A percentile compares a stretch with the other conserved stretches of the same genome.
Evolutionary conservation across 2,113 vertebrate species (phyloP).

Genomic region (Colius striatus): DNA sequence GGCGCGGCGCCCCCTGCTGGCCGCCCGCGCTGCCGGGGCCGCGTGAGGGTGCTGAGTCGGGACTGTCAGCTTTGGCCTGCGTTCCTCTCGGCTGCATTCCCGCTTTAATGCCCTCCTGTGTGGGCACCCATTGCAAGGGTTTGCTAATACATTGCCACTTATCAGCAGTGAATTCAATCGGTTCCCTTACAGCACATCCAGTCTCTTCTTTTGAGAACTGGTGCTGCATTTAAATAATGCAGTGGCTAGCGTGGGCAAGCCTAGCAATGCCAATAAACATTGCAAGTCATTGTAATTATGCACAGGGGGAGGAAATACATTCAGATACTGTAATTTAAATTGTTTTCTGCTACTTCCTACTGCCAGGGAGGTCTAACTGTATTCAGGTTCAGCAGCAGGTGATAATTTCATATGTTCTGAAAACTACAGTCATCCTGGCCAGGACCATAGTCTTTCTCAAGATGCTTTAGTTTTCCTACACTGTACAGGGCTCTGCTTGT

Average conservation of each 20-base stretch:
- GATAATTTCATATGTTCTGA: background rate
- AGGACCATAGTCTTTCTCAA: background rate
- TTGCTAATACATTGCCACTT: background rate
- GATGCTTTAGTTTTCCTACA: background rate
- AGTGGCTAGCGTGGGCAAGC: background rate
- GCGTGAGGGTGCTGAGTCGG: too few species aligned
- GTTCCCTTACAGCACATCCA: background rate
- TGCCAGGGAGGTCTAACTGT: background rate
- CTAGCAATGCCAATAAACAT: background rate
- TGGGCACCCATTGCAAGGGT: background rate
- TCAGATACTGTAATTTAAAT: background rate
- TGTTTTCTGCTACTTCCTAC: background rate
- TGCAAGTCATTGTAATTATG: background rate
- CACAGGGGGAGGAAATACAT: too few species aligned
- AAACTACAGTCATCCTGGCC: background rate
- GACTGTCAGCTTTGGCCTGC: background rate
- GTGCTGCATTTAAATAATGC: background rate
- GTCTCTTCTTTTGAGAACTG: background rate
- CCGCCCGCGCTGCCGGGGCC: too few species aligned
- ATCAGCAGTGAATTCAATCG: accelerated
- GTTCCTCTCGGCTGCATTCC: background rate
- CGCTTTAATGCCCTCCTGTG: accelerated
- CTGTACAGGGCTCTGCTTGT: background rate
- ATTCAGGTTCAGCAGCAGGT: background rate
- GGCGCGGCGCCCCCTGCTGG: too few species aligned